Percentiles rank a stretch among this genome's conserved stretches.
phyloP scores from a whole-genome alignment of 1,140 invertebrate species.

The Trichonephila clavata region DNA sequence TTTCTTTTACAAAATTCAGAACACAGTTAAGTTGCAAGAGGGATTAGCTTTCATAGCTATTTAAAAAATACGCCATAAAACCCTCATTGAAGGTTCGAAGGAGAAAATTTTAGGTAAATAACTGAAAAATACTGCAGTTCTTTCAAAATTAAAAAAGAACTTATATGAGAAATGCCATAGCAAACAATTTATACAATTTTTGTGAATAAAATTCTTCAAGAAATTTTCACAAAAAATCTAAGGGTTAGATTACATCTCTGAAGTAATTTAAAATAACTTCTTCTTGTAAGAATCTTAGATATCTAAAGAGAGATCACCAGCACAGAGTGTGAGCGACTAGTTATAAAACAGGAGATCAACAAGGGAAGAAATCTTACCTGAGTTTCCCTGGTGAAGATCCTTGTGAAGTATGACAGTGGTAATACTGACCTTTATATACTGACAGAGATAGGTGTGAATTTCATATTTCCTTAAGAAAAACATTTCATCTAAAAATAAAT shows the following conservation, averaged over 20 bases:
- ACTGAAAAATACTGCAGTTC: too few species aligned
- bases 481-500: conserved; percentile 17
- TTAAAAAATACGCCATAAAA: too few species aligned
- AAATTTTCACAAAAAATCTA: neutral
- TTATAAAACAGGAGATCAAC: neutral
- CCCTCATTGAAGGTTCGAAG: too few species aligned
- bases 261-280: neutral
- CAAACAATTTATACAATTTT: too few species aligned
- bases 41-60: too few species aligned
- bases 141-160: too few species aligned
- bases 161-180: too few species aligned
- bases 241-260: neutral
- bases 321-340: too few species aligned
- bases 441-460: neutral
- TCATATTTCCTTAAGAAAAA: neutral
- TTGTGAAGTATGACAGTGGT: neutral
- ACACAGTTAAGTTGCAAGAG: too few species aligned
- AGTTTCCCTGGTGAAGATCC: neutral
- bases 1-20: too few species aligned
- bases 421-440: neutral
- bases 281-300: neutral
- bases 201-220: too few species aligned
- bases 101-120: too few species aligned
- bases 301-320: neutral
- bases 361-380: neutral